These are phyloP conservation scores for Parauchenoglanis ngamensis DNA, from an alignment of 2,797 vertebrate genomes.

Conservation along the genomic window DNA sequence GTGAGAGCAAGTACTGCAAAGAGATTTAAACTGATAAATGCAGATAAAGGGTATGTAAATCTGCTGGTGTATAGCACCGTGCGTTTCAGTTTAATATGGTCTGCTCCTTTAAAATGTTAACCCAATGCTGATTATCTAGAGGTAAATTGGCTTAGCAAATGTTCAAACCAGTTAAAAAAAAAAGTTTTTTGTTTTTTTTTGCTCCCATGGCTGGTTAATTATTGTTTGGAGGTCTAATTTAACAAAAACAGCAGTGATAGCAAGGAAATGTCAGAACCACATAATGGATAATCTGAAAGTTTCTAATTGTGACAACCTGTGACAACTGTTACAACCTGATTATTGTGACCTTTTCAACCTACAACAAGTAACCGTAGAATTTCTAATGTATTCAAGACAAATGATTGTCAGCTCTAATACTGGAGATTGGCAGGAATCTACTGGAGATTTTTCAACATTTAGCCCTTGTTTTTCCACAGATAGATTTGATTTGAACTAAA, in stretches of 20 bases:
- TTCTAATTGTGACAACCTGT: not conserved
- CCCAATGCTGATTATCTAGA: not conserved
- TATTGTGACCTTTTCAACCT: not conserved
- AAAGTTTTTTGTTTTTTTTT: not conserved
- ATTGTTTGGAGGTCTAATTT: not conserved
- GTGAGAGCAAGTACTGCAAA: constrained; percentile 44
- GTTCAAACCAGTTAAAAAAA: not conserved
- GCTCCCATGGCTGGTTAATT: not conserved
- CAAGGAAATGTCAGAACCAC: not conserved
- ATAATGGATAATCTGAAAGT: not conserved
- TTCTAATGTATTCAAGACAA: not conserved
- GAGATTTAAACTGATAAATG: constrained; percentile 40
- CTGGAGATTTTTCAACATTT: not conserved
- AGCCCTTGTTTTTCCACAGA: not conserved
- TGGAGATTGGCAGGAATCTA: not conserved
- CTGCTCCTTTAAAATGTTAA: not conserved
- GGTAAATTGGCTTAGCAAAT: not conserved
- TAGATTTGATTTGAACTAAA: not conserved
- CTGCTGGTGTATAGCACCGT: not conserved
- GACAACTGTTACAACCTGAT: not conserved
- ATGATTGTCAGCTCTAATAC: not conserved
- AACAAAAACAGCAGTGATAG: not conserved
- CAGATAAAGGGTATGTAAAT: constrained; percentile 30
- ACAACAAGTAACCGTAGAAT: not conserved
- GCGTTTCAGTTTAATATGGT: not conserved